Evolutionary conservation across 2,113 vertebrate genomes (phyloP).

Genomic region (Dipodomys merriami): DNA sequence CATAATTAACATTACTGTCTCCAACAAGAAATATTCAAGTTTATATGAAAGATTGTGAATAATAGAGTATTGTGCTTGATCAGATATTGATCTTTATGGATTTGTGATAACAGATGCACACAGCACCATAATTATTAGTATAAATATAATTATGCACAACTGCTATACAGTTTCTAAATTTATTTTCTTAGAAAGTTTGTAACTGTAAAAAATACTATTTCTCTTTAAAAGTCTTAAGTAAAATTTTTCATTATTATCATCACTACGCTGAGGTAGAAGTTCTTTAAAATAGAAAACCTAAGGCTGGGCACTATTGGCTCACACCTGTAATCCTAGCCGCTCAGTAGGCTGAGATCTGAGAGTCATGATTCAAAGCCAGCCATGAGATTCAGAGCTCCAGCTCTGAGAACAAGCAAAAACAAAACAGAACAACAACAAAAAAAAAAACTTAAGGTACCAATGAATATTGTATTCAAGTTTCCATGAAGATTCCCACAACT

Average conservation of each 20-base stretch:
- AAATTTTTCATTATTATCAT: not conserved
- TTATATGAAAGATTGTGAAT: not conserved
- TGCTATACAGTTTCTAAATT: not conserved
- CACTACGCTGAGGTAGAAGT: not conserved
- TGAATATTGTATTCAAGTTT: not conserved
- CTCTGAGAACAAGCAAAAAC: no score
- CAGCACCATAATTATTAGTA: not conserved
- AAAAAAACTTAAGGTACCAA: not conserved
- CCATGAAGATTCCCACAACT: not conserved
- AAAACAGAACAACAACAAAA: no score
- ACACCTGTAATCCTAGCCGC: no score
- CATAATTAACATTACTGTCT: constrained; percentile 46
- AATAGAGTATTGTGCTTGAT: not conserved
- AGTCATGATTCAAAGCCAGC: no score
- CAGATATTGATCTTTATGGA: constrained; percentile 35
- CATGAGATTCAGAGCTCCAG: no score
- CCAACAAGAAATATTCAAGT: constrained; percentile 42
- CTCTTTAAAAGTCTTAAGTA: not conserved
- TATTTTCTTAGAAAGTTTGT: not conserved
- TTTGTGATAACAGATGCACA: not conserved
- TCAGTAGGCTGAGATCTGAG: no score
- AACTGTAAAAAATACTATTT: constrained; percentile 19
- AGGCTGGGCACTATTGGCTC: no score
- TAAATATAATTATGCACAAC: not conserved
- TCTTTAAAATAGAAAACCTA: constrained; percentile 25